Percentiles rank a stretch among this genome's conserved stretches.
These are phyloP conservation scores for Esox niger DNA, from an alignment of 2,113 vertebrate genomes.

Conservation along the genomic window DNA sequence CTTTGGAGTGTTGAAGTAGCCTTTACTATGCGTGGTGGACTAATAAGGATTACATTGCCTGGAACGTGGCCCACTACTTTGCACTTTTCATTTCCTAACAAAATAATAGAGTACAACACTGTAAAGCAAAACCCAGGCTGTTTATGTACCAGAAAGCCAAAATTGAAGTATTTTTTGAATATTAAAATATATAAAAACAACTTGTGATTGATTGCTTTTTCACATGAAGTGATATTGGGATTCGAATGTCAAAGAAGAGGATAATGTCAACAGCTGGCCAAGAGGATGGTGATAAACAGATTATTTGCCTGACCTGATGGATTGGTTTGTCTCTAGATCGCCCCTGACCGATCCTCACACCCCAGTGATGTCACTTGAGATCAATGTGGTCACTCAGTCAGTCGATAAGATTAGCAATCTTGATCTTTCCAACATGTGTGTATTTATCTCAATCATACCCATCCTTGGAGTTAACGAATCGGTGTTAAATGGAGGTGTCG, in stretches of 20 bases:
- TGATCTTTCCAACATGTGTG: not conserved
- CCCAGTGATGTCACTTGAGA: not conserved
- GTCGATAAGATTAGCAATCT: not conserved
- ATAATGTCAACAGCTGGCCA: slow-evolving; percentile 2
- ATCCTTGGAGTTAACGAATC: not conserved
- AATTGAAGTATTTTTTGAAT: slow-evolving; percentile 73
- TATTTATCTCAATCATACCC: not conserved
- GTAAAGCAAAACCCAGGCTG: slow-evolving; percentile 59
- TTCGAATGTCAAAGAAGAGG: not conserved
- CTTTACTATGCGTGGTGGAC: slow-evolving; percentile 51
- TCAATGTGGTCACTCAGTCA: not conserved
- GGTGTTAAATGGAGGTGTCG: not conserved
- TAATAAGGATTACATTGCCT: slow-evolving; percentile 29
- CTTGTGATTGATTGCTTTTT: slow-evolving; percentile 21
- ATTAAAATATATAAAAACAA: slow-evolving; percentile 63
- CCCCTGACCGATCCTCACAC: not conserved
- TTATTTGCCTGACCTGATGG: not conserved
- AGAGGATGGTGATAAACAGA: not conserved
- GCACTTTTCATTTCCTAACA: slow-evolving; percentile 70
- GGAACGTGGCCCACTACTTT: slow-evolving; percentile 54
- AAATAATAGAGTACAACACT: slow-evolving; percentile 62
- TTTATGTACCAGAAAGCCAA: slow-evolving; percentile 62
- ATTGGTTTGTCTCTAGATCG: not conserved
- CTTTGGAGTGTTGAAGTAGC: slow-evolving; percentile 55
- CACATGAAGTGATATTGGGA: not conserved